Base-by-base conservation (phyloP, 2,113 vertebrate species). In the Macquaria ambigua region DNA sequence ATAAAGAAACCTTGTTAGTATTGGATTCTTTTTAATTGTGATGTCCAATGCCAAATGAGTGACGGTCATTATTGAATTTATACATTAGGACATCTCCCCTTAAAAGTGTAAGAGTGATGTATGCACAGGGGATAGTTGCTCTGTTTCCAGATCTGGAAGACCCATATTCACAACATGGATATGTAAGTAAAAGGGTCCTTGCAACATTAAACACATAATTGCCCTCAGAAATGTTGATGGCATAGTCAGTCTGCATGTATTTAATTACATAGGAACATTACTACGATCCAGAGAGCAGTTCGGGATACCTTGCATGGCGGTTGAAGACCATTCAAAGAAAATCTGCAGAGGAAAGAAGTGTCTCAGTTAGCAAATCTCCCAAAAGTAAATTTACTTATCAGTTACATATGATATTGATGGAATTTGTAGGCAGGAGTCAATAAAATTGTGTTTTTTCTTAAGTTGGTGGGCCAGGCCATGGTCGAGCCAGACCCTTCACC, bases 131-230 rank as follows among this genome's bases (percentile, higher is more conserved):
- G 1, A 86, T 77, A 41, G 79, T 81, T 64, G 66, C 48, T 34
- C 9, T 80, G 21, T 78, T 70, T 62, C 77, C 77, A n/a, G 80
- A 80, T 80, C 71, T 76, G 48, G n/a, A 78, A 59, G 59, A 68
- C 43, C 74, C 79, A 34, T 68, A 52, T 31, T 82, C 58, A 48
- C 28, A 73, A 46, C 53, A 79, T 63, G 62, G 62, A 31, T 64
- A 82, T 55, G 74, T 69, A 74, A 63, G 69, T 74, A 39, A 76
- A 72, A 28, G 0, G 7, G 39, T 58, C 15, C 0, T 74, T 16
- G 2, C 62, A 58, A 78, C 28, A 21, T n/a, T 56, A 21, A 67
- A 52, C 25, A 55, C 46, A 70, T 66, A 72, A 39, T 48, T 83
- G 46, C 37, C 11, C 15, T 23, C n/a, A n/a, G n/a, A 53, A 62